Evolutionary conservation across 2,113 vertebrate genomes (phyloP).

Genomic region (Lagenorhynchus albirostris): DNA sequence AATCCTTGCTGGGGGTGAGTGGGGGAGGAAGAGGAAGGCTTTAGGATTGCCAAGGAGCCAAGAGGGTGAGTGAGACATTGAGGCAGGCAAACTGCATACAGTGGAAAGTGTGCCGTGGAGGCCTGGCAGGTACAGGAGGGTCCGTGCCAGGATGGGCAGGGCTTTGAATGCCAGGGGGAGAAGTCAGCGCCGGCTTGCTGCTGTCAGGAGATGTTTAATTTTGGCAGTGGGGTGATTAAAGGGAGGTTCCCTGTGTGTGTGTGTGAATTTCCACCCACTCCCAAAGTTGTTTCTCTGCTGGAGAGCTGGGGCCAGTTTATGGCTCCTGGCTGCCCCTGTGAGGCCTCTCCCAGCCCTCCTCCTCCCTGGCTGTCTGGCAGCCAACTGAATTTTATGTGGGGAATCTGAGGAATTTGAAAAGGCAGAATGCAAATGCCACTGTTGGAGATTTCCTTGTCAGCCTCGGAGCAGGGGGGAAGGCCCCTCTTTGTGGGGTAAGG

Average conservation of each 20-base stretch:
- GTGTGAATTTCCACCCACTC: neutral
- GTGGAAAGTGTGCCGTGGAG: neutral
- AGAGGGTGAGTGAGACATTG: neutral
- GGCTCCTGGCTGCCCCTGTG: neutral
- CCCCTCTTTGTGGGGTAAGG: neutral
- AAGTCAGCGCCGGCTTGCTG: neutral
- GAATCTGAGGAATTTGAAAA: constrained; percentile 59
- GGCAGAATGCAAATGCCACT: constrained; percentile 49
- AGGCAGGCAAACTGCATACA: neutral
- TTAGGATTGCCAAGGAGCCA: neutral
- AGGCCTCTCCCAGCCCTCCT: constrained; percentile 11
- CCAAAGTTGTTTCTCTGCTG: neutral
- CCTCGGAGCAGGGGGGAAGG: neutral
- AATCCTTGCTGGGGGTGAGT: neutral
- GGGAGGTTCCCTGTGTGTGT: neutral
- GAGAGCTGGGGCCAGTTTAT: neutral
- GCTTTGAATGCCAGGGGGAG: neutral
- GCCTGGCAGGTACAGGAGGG: neutral
- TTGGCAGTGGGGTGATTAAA: neutral
- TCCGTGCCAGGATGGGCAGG: neutral
- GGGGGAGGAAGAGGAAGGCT: neutral
- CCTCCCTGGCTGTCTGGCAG: constrained; percentile 47
- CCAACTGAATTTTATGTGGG: constrained; percentile 36
- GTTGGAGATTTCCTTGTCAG: neutral
- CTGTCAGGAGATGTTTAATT: neutral